Evolutionary conservation across 2,888 invertebrate genomes (phyloP).

Genomic region (Rhagonycha fulva): DNA sequence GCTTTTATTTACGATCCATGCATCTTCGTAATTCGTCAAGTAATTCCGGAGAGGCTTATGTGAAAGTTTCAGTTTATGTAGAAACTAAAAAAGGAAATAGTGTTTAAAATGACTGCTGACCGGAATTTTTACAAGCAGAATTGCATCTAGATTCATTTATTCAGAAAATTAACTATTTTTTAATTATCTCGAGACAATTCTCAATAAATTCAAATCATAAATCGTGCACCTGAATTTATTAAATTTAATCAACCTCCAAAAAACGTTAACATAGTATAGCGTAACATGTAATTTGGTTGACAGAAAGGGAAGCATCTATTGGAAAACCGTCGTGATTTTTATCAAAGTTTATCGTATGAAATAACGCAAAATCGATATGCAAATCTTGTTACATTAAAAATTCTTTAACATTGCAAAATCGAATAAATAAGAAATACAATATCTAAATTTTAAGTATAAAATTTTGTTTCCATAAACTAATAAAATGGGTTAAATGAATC

Average conservation of each 20-base stretch:
- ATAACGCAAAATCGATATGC: background rate
- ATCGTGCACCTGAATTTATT: background rate
- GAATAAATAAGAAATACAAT: background rate
- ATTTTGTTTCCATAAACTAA: background rate
- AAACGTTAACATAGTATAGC: background rate
- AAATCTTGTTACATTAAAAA: background rate
- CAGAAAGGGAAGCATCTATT: background rate
- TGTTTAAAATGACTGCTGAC: background rate
- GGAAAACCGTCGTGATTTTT: background rate
- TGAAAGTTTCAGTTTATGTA: background rate
- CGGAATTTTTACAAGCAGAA: background rate
- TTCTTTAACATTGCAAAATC: background rate
- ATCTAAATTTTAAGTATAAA: background rate
- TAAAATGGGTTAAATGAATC: background rate
- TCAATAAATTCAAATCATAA: background rate
- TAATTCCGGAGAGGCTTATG: background rate
- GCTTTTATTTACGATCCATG: background rate
- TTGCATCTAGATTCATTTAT: background rate
- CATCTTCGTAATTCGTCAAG: background rate
- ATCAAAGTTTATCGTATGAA: background rate
- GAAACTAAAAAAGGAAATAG: background rate
- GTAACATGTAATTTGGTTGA: background rate
- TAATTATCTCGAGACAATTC: background rate
- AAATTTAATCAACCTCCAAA: background rate
- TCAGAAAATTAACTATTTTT: background rate